Evolutionary conservation across 2,113 vertebrate genomes (phyloP), one percentile per base, ranked within the genome.

Genomic region (Aythya baeri): DNA sequence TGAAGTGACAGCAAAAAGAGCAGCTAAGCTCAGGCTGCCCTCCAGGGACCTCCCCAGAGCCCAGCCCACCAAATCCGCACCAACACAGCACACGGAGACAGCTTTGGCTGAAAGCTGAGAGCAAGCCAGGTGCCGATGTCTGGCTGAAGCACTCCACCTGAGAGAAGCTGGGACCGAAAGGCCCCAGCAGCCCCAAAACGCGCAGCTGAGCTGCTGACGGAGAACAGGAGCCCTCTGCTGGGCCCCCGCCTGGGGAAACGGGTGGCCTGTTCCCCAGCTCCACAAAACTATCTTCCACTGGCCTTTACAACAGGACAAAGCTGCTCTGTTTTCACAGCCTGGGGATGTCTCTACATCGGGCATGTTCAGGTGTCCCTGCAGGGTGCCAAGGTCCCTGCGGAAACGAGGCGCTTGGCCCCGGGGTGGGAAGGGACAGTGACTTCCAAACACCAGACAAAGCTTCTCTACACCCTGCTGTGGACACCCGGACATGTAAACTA

Each of bases 391-490:
- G 41, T 34, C 55, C 63, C 4, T 0, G 23, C 29, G 50, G 67
- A 67, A 86, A 41, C 4, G 12, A 29, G 43, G 61, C 20, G 31
- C 62, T 49, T 49, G 46, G 9, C 20, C 46, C 46, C 20, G 5
- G 58, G 11, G 21, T 9, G 49, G 57, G 72, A 61, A 55, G 44
- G n/a, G 27, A 58, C 17, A 20, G 36, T 0, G 6, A 57, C 58
- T 80, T 57, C 26, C 7, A 50, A 59, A 49, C 0, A 3, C 54
- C 41, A 20, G 11, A 12, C 32, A 11, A 73, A 79, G 18, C 27
- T 66, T 10, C 67, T 13, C 41, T 15, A 41, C 4, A 9, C 29
- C 34, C 63, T 1, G 2, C 1, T 1, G 6, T 4, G 81, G 85
- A 34, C 46, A 58, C 13, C 68, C 36, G 57, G 52, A 27, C 52